Conservation (phyloP, 2,888 invertebrate genomes). For the Bhutanitis thaidina region DNA sequence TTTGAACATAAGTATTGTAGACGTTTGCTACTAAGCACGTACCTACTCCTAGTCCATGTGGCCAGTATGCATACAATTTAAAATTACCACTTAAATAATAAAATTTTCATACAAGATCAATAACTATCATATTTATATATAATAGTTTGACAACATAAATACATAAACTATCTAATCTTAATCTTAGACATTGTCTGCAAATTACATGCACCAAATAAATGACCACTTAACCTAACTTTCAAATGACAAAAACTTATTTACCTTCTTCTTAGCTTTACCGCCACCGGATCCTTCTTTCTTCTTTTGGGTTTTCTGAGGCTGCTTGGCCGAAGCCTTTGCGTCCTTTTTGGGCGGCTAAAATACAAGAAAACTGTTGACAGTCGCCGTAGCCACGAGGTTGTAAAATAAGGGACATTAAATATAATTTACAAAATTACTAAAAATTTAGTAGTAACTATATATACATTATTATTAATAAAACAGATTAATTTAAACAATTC, state of each 20-base stretch:
- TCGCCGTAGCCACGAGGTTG: slow-evolving; percentile 65
- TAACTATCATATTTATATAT: no score
- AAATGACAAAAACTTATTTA: slow-evolving; percentile 46
- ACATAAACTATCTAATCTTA: no score
- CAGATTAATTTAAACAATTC: neutral
- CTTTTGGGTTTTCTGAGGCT: slow-evolving; percentile 96
- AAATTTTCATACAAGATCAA: no score
- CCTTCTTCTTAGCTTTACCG: slow-evolving; percentile 98
- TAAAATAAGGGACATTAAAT: neutral
- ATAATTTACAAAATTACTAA: neutral
- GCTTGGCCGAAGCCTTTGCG: slow-evolving; percentile 92
- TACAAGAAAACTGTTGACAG: slow-evolving; percentile 45
- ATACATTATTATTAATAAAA: neutral
- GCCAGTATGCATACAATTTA: no score
- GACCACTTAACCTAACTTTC: slow-evolving; percentile 62
- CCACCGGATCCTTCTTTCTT: slow-evolving; percentile 97
- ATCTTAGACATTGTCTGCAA: neutral
- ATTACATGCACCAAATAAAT: slow-evolving; percentile 5
- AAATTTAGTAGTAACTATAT: no score
- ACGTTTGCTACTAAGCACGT: no score
- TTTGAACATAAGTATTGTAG: no score
- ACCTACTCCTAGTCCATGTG: no score
- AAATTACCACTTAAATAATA: no score
- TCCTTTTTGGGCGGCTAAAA: slow-evolving; percentile 96
- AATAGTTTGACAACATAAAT: no score